These are phyloP conservation scores for Temnopleurus reevesii DNA, from an alignment of 53 echinoderm and acorn worm genomes.

Conservation along the genomic window DNA sequence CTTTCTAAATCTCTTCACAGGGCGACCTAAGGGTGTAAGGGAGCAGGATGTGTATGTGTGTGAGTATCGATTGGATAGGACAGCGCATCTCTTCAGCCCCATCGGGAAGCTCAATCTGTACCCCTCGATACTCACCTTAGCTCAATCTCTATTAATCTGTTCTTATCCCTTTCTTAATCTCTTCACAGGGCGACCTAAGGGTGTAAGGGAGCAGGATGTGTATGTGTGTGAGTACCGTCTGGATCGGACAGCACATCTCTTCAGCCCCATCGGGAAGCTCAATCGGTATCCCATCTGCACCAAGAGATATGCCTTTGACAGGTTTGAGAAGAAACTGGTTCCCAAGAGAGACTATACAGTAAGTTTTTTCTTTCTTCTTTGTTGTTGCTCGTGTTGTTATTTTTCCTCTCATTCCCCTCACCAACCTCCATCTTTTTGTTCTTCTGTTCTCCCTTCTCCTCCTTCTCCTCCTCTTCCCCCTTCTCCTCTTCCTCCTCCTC, in stretches of 20 bases:
- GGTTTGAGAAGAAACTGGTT: conserved; percentile 91
- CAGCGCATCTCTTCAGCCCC: conserved; percentile 93
- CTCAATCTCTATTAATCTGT: not conserved
- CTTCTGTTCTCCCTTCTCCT: no score
- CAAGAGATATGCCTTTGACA: conserved; percentile 95
- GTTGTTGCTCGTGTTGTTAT: no score
- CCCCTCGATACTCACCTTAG: no score
- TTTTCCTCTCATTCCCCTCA: no score
- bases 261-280: conserved; percentile 87
- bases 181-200: conserved; percentile 78
- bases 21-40: conserved; percentile 79
- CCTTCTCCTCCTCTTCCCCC: no score
- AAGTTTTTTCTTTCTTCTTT: no score
- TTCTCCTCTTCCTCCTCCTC: no score
- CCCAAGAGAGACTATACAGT: conserved; percentile 98
- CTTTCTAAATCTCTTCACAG: conserved; percentile 31
- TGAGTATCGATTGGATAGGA: conserved; percentile 98
- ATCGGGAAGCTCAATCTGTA: conserved; percentile 82
- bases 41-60: conserved; percentile 94
- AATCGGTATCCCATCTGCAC: conserved; percentile 83
- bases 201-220: conserved; percentile 80
- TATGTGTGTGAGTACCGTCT: conserved; percentile 97
- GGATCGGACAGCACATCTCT: conserved; percentile 97
- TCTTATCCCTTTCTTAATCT: not conserved
- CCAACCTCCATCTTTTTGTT: no score